These are phyloP conservation scores for Chiloscyllium plagiosum DNA, from an alignment of 2,113 vertebrate species.

Conservation along the genomic window DNA sequence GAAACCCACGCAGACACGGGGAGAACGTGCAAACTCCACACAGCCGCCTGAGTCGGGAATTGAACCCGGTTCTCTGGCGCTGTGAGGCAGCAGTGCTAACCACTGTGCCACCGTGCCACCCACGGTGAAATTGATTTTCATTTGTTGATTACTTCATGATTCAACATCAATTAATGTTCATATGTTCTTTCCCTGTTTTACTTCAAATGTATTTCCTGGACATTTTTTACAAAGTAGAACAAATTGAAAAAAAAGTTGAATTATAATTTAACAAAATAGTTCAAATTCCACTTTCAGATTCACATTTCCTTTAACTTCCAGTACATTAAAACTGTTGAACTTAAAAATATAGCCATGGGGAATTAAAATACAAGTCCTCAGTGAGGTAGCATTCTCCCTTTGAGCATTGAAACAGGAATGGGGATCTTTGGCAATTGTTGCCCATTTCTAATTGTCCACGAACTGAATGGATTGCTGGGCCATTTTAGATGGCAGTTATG, in stretches of 20 bases:
- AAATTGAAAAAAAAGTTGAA: not conserved
- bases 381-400: not conserved
- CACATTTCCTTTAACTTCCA: not conserved
- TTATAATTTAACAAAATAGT: not conserved
- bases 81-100: too few species aligned
- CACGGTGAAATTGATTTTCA: too few species aligned
- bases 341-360: not conserved
- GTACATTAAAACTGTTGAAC: not conserved
- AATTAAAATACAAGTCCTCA: not conserved
- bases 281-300: not conserved
- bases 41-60: too few species aligned
- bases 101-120: too few species aligned
- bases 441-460: too few species aligned
- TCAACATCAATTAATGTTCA: not conserved
- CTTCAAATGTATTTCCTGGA: not conserved
- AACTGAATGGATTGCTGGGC: too few species aligned
- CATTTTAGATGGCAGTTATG: too few species aligned
- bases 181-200: not conserved
- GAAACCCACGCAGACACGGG: too few species aligned
- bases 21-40: too few species aligned
- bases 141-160: not conserved
- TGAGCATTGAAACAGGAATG: not conserved
- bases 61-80: too few species aligned
- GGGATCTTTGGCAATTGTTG: too few species aligned
- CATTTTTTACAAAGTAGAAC: not conserved